Evolutionary conservation across 2,888 invertebrate genomes (phyloP).

Genomic region (Drosophila borborema): DNA sequence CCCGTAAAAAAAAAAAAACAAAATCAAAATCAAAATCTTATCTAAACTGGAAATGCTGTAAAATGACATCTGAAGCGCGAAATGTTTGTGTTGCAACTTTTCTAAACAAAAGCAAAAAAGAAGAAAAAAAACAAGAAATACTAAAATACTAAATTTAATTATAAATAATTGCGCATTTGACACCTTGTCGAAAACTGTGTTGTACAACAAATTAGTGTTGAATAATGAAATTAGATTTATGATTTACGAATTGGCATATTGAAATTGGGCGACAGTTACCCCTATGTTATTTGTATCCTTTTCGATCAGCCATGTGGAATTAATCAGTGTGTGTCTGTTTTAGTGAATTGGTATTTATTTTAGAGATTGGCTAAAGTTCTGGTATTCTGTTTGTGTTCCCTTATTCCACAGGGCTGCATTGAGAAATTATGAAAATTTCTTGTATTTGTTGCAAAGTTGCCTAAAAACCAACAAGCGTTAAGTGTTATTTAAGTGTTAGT

Average conservation of each 20-base stretch:
- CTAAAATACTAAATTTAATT: slow-evolving; percentile 23
- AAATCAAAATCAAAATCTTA: slow-evolving; percentile 39
- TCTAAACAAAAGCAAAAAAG: slow-evolving; percentile 56
- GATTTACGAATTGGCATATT: slow-evolving; percentile 67
- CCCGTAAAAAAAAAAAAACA: slow-evolving; percentile 50
- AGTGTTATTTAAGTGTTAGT: slow-evolving; percentile 69
- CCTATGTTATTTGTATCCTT: slow-evolving; percentile 30
- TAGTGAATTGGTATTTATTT: slow-evolving; percentile 31
- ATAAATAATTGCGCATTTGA: slow-evolving; percentile 63
- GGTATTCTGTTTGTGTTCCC: slow-evolving; percentile 32
- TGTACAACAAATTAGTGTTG: slow-evolving; percentile 62
- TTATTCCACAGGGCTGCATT: slow-evolving; percentile 70
- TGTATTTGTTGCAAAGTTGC: slow-evolving; percentile 60
- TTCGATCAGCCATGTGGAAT: slow-evolving; percentile 67
- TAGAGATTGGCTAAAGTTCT: slow-evolving; percentile 43
- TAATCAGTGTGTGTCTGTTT: slow-evolving; percentile 34
- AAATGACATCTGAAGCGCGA: slow-evolving; percentile 75
- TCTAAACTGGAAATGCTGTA: slow-evolving; percentile 71
- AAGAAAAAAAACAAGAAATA: slow-evolving; percentile 22
- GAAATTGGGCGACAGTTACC: slow-evolving; percentile 43
- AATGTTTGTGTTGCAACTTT: slow-evolving; percentile 79
- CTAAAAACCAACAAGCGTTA: slow-evolving; percentile 46
- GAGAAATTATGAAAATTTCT: slow-evolving; percentile 29
- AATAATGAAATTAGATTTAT: slow-evolving; percentile 56
- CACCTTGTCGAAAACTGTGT: slow-evolving; percentile 67